Conservation (phyloP, 1,140 invertebrate species). For the Polyergus mexicanus region DNA sequence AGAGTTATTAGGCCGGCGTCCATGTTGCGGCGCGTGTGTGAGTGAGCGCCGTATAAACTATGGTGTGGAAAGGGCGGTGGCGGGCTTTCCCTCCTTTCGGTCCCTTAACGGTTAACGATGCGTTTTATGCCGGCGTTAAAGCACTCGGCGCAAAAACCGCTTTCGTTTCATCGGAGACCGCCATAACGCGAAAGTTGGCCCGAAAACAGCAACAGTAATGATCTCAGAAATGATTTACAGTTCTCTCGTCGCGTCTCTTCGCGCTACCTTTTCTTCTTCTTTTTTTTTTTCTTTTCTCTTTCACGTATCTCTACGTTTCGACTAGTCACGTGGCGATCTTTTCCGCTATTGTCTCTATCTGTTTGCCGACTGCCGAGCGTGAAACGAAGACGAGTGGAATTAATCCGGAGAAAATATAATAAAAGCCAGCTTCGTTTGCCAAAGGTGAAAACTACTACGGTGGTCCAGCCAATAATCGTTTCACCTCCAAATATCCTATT, state of each 20-base stretch:
- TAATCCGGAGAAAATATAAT: neutral
- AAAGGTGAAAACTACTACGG: neutral
- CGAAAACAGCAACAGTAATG: conserved; percentile 62
- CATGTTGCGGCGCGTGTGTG: conserved; percentile 22
- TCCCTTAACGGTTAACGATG: conserved; percentile 67
- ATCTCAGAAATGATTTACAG: conserved; percentile 76
- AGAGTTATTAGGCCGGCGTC: conserved; percentile 34
- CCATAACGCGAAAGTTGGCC: conserved; percentile 19
- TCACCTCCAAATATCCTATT: neutral
- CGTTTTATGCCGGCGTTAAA: conserved; percentile 74
- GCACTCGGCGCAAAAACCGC: conserved; percentile 70
- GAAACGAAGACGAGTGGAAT: neutral
- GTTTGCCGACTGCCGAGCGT: conserved; percentile 7
- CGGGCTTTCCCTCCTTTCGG: conserved; percentile 15
- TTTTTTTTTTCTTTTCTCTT: conserved; percentile 53
- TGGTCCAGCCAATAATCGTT: conserved; percentile 41
- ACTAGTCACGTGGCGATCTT: conserved; percentile 57
- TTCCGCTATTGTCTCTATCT: conserved; percentile 62
- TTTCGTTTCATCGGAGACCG: conserved; percentile 46
- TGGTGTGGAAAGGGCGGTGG: conserved; percentile 14
- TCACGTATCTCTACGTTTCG: conserved; percentile 21
- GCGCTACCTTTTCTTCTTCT: conserved; percentile 32
- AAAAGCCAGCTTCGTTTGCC: neutral
- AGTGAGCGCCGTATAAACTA: conserved; percentile 39
- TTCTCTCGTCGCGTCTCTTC: conserved; percentile 34